Base-by-base conservation (phyloP, 1,140 invertebrate species). In the Micrasema longulum region DNA sequence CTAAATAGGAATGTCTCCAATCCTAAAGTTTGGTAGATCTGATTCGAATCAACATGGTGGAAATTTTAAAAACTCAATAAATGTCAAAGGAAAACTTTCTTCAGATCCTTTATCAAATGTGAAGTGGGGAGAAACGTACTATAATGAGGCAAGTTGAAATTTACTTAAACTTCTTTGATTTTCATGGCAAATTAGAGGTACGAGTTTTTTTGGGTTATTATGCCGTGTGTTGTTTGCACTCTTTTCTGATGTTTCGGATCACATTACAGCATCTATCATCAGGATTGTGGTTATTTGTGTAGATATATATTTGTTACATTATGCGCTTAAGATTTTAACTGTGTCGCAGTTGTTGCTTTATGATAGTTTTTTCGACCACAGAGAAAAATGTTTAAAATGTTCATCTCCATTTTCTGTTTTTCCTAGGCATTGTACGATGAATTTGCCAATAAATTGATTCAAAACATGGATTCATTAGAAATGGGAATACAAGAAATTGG, bases 1-100 rank as follows among this genome's bases (percentile, higher is more conserved):
- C n/a, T n/a, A n/a, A 66, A 14, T 35, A 74, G 72, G 82, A 16
- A 77, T 82, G 68, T 83, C 81, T 0, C 82, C 78, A 23, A 76
- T 79, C 63, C 71, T 82, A 22, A 74, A 78, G 47, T 52, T 76
- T 22, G 75, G 41, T 9, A 81, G 7, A 20, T 38, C 31, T 20
- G 6, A 36, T 18, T 66, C 45, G 36, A 50, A 18, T 7, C 2
- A 31, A 31, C 3, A 31, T 7, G 26, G 7, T 31, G 26, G 26
- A 7, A 47, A 16, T 1, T 2, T 5, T 2, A 23, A 23, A 2
- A 47, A 23, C 9, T 31, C 18, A 22, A 31, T 50, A 9, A 66
- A 66, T 52, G 6, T 35, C 7, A 66, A 50, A 14, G 66, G 78
- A 41, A 72, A 81, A 53, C 71, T 70, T 50, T 77, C 78, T 45